A percentile compares a stretch with the other conserved stretches of the same genome.
phyloP scores from a whole-genome alignment of 2,113 vertebrate genomes.

The Siniperca knerii region DNA sequence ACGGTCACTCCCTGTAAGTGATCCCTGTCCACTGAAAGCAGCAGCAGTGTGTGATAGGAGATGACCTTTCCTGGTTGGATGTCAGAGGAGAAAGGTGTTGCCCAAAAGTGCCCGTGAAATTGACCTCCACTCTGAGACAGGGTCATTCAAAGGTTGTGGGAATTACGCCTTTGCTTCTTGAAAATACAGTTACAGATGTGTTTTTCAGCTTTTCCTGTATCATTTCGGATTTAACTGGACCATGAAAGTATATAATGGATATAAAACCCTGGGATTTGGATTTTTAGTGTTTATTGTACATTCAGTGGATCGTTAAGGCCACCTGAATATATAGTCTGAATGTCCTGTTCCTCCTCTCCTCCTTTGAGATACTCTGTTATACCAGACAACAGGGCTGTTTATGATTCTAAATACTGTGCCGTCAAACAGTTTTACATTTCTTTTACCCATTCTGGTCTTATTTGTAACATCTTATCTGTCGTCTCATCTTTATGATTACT shows the following conservation, averaged over 20 bases:
- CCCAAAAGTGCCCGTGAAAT: background rate
- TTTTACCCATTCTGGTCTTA: constrained; percentile 4
- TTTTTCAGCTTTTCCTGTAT: background rate
- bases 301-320: constrained; percentile 8
- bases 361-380: constrained; percentile 14
- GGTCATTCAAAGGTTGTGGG: constrained; percentile 16
- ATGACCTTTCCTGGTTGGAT: constrained; percentile 20
- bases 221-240: background rate
- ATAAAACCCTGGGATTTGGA: background rate
- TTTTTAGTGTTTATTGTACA: background rate
- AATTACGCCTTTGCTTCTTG: background rate
- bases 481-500: constrained; percentile 10
- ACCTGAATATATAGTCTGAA: constrained; percentile 12
- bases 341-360: background rate
- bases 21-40: background rate
- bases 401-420: background rate
- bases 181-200: background rate
- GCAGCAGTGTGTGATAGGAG: constrained; percentile 2
- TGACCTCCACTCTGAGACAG: constrained; percentile 1
- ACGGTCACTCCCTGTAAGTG: constrained; percentile 22
- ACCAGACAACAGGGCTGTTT: background rate
- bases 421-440: constrained; percentile 13
- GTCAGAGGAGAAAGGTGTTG: constrained; percentile 4
- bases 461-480: background rate
- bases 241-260: background rate